A percentile compares a stretch with the other conserved stretches of the same genome.
Evolutionary conservation across 2,888 invertebrate genomes (phyloP).

Genomic region (Lithosia quadra): DNA sequence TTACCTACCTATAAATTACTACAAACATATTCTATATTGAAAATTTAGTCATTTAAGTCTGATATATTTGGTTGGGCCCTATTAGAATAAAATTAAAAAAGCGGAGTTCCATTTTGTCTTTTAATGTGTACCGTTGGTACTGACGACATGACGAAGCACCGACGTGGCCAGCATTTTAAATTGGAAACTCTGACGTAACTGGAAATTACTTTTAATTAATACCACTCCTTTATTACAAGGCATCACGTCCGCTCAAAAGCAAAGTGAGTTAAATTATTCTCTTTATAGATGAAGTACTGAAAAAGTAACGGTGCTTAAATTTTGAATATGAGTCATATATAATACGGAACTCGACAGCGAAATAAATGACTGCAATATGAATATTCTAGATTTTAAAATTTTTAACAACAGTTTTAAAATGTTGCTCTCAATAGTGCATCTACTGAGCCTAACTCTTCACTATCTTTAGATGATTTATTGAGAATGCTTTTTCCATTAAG

Average conservation of each 20-base stretch:
- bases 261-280: constrained; percentile 28
- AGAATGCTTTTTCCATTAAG: neutral
- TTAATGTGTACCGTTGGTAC: neutral
- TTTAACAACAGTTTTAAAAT: too few species aligned
- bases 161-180: neutral
- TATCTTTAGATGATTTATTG: neutral
- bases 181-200: neutral
- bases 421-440: neutral
- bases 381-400: neutral
- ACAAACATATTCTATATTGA: too few species aligned
- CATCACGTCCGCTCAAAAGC: constrained; percentile 4
- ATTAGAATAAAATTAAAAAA: too few species aligned
- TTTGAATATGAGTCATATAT: neutral
- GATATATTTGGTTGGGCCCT: too few species aligned
- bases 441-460: neutral
- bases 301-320: constrained; percentile 22
- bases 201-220: constrained; percentile 2
- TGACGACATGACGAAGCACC: neutral
- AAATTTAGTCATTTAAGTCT: too few species aligned
- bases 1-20: too few species aligned
- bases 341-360: constrained; percentile 29
- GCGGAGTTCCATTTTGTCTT: too few species aligned
- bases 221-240: constrained; percentile 11
- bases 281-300: constrained; percentile 11
- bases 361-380: neutral